Evolutionary conservation across 2,888 invertebrate genomes (phyloP).

Genomic region (Cheilosia impressa): DNA sequence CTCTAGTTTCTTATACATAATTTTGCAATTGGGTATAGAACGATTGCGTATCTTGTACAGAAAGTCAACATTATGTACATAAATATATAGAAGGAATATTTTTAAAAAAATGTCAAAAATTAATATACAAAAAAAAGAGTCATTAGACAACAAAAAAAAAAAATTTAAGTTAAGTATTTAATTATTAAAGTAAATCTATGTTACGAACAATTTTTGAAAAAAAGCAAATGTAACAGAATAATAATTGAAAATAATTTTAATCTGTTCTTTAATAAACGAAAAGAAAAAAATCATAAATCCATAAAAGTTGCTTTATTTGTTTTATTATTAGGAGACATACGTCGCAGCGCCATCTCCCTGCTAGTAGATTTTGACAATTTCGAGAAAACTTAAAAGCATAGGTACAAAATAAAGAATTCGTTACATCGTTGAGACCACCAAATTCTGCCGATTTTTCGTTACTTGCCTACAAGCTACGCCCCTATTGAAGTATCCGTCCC

Average conservation of each 20-base stretch:
- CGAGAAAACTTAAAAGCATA: no score
- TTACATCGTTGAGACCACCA: no score
- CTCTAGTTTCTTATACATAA: conserved; percentile 72
- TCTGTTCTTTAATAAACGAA: conserved; percentile 71
- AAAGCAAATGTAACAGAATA: conserved; percentile 44
- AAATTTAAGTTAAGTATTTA: conserved; percentile 62
- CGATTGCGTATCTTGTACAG: conserved; percentile 65
- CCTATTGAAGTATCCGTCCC: no score
- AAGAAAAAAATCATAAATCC: conserved; percentile 30
- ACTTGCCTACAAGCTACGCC: no score
- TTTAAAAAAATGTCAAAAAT: conserved; percentile 45
- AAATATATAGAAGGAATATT: conserved; percentile 51
- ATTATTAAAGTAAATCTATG: conserved; percentile 54
- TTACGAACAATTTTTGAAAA: conserved; percentile 50
- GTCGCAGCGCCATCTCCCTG: no score
- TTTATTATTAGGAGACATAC: neutral
- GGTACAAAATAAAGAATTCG: no score
- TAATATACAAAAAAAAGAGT: conserved; percentile 10
- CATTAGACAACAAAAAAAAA: conserved; percentile 20
- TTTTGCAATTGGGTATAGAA: conserved; percentile 37
- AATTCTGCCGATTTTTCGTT: no score
- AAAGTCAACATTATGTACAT: conserved; percentile 37
- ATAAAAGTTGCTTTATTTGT: conserved; percentile 27
- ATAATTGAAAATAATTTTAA: conserved; percentile 59
- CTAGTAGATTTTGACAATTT: no score